These are phyloP conservation scores for Conops quadrifasciatus DNA, from an alignment of 2,888 invertebrate species.

Conservation along the genomic window DNA sequence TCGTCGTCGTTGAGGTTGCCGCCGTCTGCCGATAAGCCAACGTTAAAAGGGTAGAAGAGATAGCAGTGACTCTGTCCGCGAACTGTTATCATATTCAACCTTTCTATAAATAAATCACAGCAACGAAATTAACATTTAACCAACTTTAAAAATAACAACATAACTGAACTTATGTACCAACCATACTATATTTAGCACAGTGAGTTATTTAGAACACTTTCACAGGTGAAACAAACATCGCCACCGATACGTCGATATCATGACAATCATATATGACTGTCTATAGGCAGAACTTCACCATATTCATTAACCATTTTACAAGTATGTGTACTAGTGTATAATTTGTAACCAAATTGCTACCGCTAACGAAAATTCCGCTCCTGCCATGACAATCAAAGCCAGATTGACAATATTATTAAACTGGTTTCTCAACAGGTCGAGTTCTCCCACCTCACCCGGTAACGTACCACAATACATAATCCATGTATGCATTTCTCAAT, in stretches of 20 bases:
- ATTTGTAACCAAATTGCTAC: too few species aligned
- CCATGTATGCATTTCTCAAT: too few species aligned
- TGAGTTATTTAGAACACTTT: neutral
- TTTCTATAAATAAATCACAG: slow-evolving; percentile 12
- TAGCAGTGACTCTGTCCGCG: neutral
- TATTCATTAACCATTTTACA: too few species aligned
- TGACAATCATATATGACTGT: too few species aligned
- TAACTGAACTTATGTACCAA: neutral
- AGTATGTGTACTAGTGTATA: too few species aligned
- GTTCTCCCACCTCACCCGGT: too few species aligned
- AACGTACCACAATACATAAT: too few species aligned
- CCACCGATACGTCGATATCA: neutral
- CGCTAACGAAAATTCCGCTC: too few species aligned
- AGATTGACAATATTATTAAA: too few species aligned
- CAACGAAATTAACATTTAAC: slow-evolving; percentile 1
- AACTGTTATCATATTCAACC: slow-evolving; percentile 15
- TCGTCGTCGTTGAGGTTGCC: neutral
- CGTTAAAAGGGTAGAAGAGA: neutral
- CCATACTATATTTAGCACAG: neutral
- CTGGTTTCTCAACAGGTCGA: too few species aligned
- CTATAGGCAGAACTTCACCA: too few species aligned
- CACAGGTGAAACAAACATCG: neutral
- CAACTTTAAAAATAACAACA: slow-evolving; percentile 9
- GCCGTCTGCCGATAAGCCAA: slow-evolving; percentile 20
- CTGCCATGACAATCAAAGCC: too few species aligned